Base-by-base conservation (phyloP, 2,797 vertebrate species). In the Syngnathus acus region DNA sequence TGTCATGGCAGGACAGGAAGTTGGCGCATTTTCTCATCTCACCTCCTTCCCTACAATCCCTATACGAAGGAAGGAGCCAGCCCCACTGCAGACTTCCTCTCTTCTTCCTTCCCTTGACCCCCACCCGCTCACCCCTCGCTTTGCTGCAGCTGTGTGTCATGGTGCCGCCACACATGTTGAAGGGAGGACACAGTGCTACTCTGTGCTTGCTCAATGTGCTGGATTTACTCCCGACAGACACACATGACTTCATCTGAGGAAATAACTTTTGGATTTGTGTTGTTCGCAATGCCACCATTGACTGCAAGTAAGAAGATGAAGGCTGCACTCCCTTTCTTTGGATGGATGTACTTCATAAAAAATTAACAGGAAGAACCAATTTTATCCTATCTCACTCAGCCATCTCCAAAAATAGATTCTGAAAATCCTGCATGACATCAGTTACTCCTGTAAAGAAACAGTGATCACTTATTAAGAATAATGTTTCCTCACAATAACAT, bases 91-190 rank as follows among this genome's bases (percentile, higher is more conserved):
- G 67, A 73, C 72, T 81, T 84, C 82, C 78, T 72, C 72, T 71
- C 72, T 70, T 74, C 68, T 71, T 75, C 72, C 74, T 73, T 54
- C 51, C 51, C 51, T 43, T 42, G 60, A 23, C 39, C 17, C 58
- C n/a, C 8, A 14, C 53, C 42, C 17, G 6, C 48, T 19, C 48
- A 8, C 26, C 67, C 65, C 59, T 67, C 73, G 57, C 48, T 64
- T 71, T 78, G 75, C 83, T 83, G 85, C 89, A 88, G 87, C 87
- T 89, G 87, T 82, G 48, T 53, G 57, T 81, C 72, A 59, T 76
- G 71, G 63, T 71, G 62, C 80, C 75, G 83, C 78, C 73, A 79
- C 85, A 88, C 86, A 82, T 84, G 84, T 82, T 79, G 72, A 65
- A 81, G 73, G 74, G 66, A 81, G 73, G 74, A 86, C 82, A 86